A percentile compares a stretch with the other conserved stretches of the same genome.
Conservation (phyloP, 1,140 invertebrate species). For the Bombus pyrosoma region DNA sequence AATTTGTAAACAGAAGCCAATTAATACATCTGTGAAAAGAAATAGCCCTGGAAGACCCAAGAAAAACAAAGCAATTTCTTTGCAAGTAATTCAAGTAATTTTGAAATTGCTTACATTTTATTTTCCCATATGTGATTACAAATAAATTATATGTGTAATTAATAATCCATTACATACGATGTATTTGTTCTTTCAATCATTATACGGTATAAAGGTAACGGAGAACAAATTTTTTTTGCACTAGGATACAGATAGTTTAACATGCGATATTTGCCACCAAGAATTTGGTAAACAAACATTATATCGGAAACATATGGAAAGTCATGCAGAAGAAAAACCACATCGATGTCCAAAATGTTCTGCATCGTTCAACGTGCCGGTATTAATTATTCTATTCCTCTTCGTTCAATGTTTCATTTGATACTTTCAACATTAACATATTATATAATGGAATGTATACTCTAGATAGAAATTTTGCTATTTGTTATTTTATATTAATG, state of each 20-base stretch:
- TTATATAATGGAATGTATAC: not conserved
- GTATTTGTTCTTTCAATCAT: not conserved
- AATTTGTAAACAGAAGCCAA: not conserved
- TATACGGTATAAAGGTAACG: not conserved
- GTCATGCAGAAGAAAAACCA: slow-evolving; percentile 86
- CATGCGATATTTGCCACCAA: slow-evolving; percentile 84
- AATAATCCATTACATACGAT: not conserved
- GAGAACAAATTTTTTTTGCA: slow-evolving; percentile 8
- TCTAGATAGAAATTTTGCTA: not conserved
- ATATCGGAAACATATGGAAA: slow-evolving; percentile 83
- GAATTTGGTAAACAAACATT: slow-evolving; percentile 83
- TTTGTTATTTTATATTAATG: not conserved
- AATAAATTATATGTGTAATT: not conserved
- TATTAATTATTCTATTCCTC: slow-evolving; percentile 43
- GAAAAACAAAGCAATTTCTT: slow-evolving; percentile 59
- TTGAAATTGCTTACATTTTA: not conserved
- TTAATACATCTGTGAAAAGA: not conserved
- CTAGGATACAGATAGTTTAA: slow-evolving; percentile 75
- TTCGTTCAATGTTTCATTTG: not conserved
- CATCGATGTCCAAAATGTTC: slow-evolving; percentile 85
- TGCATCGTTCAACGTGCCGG: slow-evolving; percentile 86
- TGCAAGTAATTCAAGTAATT: slow-evolving; percentile 41
- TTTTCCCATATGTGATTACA: not conserved
- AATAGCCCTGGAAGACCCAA: slow-evolving; percentile 65
- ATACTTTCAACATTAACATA: not conserved